Base-by-base conservation (phyloP, 2,113 vertebrate species). In the Coptodon bakossiorum region DNA sequence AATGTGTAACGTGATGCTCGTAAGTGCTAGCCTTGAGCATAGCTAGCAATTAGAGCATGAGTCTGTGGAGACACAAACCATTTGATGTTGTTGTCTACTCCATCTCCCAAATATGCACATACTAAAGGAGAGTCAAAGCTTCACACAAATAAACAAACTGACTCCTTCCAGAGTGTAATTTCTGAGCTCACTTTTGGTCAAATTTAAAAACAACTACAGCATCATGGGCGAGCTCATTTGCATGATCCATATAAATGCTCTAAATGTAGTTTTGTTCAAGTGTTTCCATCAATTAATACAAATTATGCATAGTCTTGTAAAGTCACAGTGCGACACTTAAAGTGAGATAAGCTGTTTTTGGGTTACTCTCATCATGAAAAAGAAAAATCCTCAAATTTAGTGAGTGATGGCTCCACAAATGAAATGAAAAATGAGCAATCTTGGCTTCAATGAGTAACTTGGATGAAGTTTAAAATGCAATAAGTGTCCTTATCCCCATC, bases 231-330 rank as follows among this genome's bases (percentile, higher is more conserved):
- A 22, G 3, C 71, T 31, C 1, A 48, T 50, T 50, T 11, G 27
- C 27, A 50, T 31, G 17, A 19, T 1, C 6, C 43, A 10, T 48
- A 17, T 17, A 48, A 48, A 68, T 68, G 11, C 38, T 45, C 0
- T 45, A 2, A 45, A 73, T 73, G 68, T 17, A 45, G 13, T 11
- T 73, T 73, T 73, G 38, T 27, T 27, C 13, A 5, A 31, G 45
- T 52, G 17, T 76, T 76, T 50, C 9, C 10, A n/a, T n/a, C 22
- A 45, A 5, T 45, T 73, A 27, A 27, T 27, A 27, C 0, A 45
- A 45, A 45, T 45, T 3, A 45, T 45, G 3, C 7, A 45, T 73
- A 73, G 38, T 9, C 14, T 22, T 52, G 40, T 78, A 34, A 52
- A 78, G 17, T 50, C 27, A 78, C 48, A n/a, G 10, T 34, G 45